Base-by-base conservation (phyloP, 2,888 invertebrate genomes). In the Bembecia ichneumoniformis region DNA sequence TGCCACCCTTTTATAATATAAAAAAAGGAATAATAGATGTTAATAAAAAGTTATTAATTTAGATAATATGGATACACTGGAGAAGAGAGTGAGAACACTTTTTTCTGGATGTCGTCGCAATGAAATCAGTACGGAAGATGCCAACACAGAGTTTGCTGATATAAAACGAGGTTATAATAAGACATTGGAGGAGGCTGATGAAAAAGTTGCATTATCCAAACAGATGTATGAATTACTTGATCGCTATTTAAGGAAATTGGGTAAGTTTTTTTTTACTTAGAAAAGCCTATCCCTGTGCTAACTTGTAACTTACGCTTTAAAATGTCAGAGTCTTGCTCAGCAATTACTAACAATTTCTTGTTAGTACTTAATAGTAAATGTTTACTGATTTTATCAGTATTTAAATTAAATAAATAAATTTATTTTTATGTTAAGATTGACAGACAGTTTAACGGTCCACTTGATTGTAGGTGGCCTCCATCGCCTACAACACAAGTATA, bases 201-300 rank as follows among this genome's bases (percentile, higher is more conserved):
- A 98, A 74, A 99, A 99, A 82, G 96, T 97, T 20, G 92, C 96
- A 57, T 89, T 99, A 58, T 96, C 98, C 11, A 96, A 94, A 77
- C 95, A 96, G 78, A 95, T 98, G 90, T 95, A 96, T 76, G 98
- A 98, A 68, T 88, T 98, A 64, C 97, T 98, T 49, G 96, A 97
- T 70, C 91, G 97, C 69, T 98, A 98, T 84, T 89, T 97, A 64
- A 89, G 97, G 53, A 91, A 96, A 74, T 87, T 99, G 49, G 96
- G 94, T 87, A 89, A 90, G 77, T 64, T 53, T 52, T 47, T 16
- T 44, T 1, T 40, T 13, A 40, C 4, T 40, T 40, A 40, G 36
- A 40, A 40, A 40, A 40, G 7, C 20, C 20, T 20, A 7, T 20
- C 20, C 7, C 4, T 20, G 20, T 20, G 20, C 20, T 20, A 20